These are phyloP conservation scores for Stenoptilia bipunctidactyla DNA, from an alignment of 2,888 invertebrate genomes.

Conservation along the genomic window DNA sequence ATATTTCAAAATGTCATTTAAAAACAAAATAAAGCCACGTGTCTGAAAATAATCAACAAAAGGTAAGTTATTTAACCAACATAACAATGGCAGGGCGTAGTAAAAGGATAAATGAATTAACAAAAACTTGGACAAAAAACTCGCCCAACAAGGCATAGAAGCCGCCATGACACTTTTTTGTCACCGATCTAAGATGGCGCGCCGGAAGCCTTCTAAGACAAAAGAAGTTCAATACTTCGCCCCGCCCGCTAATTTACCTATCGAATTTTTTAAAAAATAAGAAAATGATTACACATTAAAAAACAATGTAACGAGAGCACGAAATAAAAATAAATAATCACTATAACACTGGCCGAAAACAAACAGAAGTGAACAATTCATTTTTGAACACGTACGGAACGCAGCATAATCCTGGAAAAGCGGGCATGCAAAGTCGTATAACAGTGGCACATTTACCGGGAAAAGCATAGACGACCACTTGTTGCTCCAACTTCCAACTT, in stretches of 20 bases:
- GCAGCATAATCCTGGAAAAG: constrained; percentile 47
- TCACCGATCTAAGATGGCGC: constrained; percentile 64
- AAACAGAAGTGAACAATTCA: constrained; percentile 37
- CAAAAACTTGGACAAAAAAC: neutral
- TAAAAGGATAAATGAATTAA: neutral
- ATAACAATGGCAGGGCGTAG: too few species aligned
- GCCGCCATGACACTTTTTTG: constrained; percentile 68
- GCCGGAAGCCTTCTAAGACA: constrained; percentile 52
- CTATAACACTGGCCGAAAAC: constrained; percentile 28
- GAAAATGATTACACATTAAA: constrained; percentile 14
- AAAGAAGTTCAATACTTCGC: constrained; percentile 42
- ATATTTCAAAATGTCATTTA: too few species aligned
- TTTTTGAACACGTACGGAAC: constrained; percentile 30
- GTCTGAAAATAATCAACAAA: too few species aligned
- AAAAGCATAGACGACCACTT: constrained; percentile 62
- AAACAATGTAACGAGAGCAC: constrained; percentile 11
- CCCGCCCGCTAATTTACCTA: constrained; percentile 39
- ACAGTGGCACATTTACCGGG: constrained; percentile 63
- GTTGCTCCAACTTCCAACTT: constrained; percentile 54
- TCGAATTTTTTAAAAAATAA: constrained; percentile 7
- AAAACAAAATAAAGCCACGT: too few species aligned
- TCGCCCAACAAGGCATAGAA: constrained; percentile 16
- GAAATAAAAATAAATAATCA: constrained; percentile 5
- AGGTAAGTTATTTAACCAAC: too few species aligned
- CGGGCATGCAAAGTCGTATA: constrained; percentile 62